These are phyloP conservation scores for Crossocerus cetratus DNA, from an alignment of 2,888 invertebrate species.

Conservation along the genomic window DNA sequence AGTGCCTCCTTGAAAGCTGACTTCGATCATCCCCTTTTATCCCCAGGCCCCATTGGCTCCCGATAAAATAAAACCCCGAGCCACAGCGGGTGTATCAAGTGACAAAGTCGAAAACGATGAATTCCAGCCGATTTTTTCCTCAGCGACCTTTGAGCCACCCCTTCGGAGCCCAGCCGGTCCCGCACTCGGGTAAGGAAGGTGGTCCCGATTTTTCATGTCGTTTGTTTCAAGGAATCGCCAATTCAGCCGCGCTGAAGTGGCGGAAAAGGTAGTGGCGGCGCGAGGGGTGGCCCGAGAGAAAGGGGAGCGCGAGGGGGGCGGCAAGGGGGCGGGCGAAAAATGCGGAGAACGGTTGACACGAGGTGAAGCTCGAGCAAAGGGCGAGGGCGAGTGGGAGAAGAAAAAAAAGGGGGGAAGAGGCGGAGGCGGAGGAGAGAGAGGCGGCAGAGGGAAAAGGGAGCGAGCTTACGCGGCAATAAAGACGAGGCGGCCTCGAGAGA, in stretches of 20 bases:
- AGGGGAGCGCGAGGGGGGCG: not conserved
- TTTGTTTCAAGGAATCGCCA: slow-evolving; percentile 36
- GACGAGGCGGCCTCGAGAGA: slow-evolving; percentile 14
- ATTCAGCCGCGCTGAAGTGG: slow-evolving; percentile 21
- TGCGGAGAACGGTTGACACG: not conserved
- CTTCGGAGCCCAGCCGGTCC: not conserved
- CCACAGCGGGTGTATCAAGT: not conserved
- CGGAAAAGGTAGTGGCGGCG: not conserved
- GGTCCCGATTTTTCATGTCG: slow-evolving; percentile 38
- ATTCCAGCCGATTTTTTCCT: not conserved
- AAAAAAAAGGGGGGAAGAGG: not conserved
- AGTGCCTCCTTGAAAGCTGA: too few relatives aligned
- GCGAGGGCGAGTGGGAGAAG: not conserved
- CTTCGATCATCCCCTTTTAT: too few relatives aligned
- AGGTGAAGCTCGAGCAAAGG: slow-evolving; percentile 11
- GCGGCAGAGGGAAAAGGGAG: slow-evolving; percentile 31
- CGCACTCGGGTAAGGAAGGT: too few relatives aligned
- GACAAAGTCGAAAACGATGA: not conserved
- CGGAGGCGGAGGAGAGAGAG: slow-evolving; percentile 25
- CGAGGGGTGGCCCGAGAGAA: slow-evolving; percentile 8
- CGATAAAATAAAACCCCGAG: too few relatives aligned
- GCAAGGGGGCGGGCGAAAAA: slow-evolving; percentile 2
- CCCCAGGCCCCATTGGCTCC: too few relatives aligned
- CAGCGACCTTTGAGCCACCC: too few relatives aligned
- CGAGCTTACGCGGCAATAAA: slow-evolving; percentile 57